These are phyloP conservation scores for Tapirus indicus DNA, from an alignment of 2,797 vertebrate species.

Conservation along the genomic window DNA sequence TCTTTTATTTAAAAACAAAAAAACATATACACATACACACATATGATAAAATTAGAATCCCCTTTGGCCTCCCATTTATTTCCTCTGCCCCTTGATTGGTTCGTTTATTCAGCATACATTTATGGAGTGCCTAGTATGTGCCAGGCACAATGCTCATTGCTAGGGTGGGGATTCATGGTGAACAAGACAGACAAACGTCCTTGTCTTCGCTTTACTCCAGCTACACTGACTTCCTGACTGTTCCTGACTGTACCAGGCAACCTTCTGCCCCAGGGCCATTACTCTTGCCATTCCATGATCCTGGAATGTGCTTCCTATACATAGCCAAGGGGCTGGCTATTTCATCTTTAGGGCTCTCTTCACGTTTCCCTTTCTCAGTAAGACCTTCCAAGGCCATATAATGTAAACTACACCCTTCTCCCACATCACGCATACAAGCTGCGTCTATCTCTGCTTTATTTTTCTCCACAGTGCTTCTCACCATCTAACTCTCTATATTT, in stretches of 20 bases:
- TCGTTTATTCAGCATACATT: not conserved
- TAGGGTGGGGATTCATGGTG: not conserved
- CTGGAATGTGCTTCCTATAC: not conserved
- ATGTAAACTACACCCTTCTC: not conserved
- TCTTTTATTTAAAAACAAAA: not conserved
- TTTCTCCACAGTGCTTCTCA: not conserved
- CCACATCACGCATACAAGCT: not conserved
- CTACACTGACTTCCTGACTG: not conserved
- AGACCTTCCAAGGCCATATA: not conserved
- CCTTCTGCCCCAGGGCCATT: not conserved
- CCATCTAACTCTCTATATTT: not conserved
- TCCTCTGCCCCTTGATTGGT: not conserved
- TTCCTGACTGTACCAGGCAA: not conserved
- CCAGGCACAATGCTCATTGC: not conserved
- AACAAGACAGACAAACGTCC: not conserved
- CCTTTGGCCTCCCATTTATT: not conserved
- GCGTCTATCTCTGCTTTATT: not conserved
- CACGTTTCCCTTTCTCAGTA: not conserved
- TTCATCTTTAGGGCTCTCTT: not conserved
- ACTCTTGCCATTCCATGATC: not conserved
- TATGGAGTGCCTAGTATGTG: not conserved
- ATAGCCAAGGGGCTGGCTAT: not conserved
- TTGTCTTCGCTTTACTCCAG: not conserved
- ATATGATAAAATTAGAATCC: not conserved
- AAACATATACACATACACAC: not conserved